Conservation (phyloP, 2,113 vertebrate genomes). For the Bubo bubo region DNA sequence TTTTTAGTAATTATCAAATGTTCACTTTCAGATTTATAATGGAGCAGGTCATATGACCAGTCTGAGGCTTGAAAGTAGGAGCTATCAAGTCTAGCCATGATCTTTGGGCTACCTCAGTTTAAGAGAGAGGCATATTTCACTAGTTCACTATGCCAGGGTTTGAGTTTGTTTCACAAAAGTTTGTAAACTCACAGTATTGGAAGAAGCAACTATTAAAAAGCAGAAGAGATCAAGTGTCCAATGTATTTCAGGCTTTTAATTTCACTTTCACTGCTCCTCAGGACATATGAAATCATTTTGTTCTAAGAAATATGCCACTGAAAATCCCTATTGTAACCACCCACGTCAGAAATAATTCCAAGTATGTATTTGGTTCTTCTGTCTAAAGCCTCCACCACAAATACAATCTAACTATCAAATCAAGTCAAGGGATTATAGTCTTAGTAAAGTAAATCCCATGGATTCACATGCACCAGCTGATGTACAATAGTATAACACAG, state of each 20-base stretch:
- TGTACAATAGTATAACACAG: constrained; percentile 1
- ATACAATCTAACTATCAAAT: constrained; percentile 63
- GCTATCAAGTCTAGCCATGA: background rate
- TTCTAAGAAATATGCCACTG: constrained; percentile 31
- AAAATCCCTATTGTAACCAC: constrained; percentile 17
- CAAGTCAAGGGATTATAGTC: constrained; percentile 53
- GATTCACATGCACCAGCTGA: constrained; percentile 26
- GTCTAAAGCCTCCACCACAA: constrained; percentile 26
- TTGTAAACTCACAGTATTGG: background rate
- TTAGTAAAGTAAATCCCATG: constrained; percentile 52
- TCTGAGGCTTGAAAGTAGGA: background rate
- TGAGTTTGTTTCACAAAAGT: background rate
- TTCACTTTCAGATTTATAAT: background rate
- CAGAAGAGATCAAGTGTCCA: background rate
- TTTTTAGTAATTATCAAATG: background rate
- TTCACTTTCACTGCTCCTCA: constrained; percentile 27
- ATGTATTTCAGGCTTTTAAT: background rate
- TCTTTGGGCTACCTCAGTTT: background rate
- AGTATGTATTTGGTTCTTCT: constrained; percentile 45
- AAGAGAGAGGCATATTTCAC: background rate
- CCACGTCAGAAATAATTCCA: constrained; percentile 59
- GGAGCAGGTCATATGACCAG: background rate
- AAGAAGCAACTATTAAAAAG: background rate
- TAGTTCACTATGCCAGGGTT: background rate
- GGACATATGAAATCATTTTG: background rate